Base-by-base conservation (phyloP, 2,113 vertebrate species). In the Furnarius figulus region DNA sequence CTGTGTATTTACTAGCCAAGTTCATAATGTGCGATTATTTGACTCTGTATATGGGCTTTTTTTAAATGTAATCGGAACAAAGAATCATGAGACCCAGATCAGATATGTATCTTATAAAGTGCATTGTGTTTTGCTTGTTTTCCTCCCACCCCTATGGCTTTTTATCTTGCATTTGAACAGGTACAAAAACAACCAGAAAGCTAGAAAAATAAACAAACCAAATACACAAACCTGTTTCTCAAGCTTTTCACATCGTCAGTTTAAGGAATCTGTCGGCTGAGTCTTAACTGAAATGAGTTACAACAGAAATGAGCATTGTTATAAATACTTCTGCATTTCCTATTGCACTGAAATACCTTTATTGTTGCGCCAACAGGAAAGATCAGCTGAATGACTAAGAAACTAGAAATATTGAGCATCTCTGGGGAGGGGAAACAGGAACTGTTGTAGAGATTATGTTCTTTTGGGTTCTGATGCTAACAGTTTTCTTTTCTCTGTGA, bases 51-150 rank as follows among this genome's bases (percentile, higher is more conserved):
- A 44, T 58, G 27, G 39, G 81, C 14, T n/a, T 92, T 50, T 84
- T 81, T 47, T 47, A 42, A 50, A 75, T 72, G 81, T 70, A 81
- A 85, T 83, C 25, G 25, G 50, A 42, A 87, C 72, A 77, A 80
- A 88, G 82, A 78, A 71, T 89, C 68, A 70, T 40, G 79, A 90
- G 73, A 75, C 85, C 6, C 2, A 85, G 73, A 63, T 46, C 40
- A 93, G 92, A 94, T 94, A 61, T 6, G 1, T 84, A 68, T 95
- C 89, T 92, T 90, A 66, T 35, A 55, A 78, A 92, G 50, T 58
- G 16, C 70, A 90, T 96, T 95, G 79, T 96, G 52, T 87, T 94
- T 85, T 85, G 42, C 58, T 89, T 96, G 56, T 81, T 96, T 93
- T 63, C 6, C 20, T 63, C 77, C 44, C 23, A 63, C 62, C 83